A percentile compares a stretch with the other conserved stretches of the same genome.
These are phyloP conservation scores for Orestias chungarensis DNA, from an alignment of 2,797 vertebrate genomes.

Conservation along the genomic window DNA sequence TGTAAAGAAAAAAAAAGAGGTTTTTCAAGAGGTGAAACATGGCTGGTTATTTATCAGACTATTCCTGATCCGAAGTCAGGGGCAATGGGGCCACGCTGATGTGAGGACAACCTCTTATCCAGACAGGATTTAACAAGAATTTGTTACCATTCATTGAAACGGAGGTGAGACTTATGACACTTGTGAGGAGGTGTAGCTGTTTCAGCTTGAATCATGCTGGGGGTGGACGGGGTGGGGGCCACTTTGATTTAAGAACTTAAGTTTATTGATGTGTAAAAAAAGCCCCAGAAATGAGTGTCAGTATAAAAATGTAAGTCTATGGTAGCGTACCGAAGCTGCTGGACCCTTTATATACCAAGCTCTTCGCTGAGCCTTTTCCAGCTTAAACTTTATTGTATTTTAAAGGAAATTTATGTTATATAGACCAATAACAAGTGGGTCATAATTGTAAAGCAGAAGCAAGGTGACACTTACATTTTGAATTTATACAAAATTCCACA, in stretches of 20 bases:
- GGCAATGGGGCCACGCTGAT: not conserved
- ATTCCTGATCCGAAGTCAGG: too few species aligned
- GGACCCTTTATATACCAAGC: too few species aligned
- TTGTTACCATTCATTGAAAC: constrained; percentile 44
- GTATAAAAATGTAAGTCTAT: too few species aligned
- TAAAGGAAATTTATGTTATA: not conserved
- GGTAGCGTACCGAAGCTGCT: too few species aligned
- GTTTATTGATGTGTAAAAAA: constrained; percentile 3
- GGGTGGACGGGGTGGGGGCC: too few species aligned
- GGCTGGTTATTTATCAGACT: not conserved
- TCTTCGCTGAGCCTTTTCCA: not conserved
- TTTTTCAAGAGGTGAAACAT: not conserved
- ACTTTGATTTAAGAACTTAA: not conserved
- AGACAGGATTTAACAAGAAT: constrained; percentile 66
- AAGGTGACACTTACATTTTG: not conserved
- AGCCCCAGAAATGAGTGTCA: not conserved
- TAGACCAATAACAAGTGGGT: not conserved
- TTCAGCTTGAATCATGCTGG: constrained; percentile 30
- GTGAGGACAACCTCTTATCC: constrained; percentile 7
- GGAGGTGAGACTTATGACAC: constrained; percentile 68
- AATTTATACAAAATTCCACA: not conserved
- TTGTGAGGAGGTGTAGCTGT: constrained; percentile 54
- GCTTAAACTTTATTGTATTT: not conserved
- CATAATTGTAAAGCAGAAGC: not conserved
- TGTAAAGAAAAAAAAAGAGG: not conserved